Conservation (phyloP, 2,888 invertebrate species). For the Hofmannophila pseudospretella region DNA sequence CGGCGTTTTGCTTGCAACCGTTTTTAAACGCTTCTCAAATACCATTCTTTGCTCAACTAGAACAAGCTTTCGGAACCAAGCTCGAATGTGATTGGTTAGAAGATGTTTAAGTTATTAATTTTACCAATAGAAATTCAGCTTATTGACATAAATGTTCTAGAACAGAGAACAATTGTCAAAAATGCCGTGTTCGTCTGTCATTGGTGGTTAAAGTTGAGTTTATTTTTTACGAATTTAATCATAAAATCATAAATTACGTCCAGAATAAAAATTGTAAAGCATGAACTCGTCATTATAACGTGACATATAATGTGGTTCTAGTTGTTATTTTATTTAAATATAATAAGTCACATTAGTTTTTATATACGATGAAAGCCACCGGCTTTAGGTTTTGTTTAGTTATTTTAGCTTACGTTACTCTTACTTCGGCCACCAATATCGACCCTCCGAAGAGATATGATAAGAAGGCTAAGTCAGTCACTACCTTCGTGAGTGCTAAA, state of each 20-base stretch:
- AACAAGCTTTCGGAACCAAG: too few species aligned
- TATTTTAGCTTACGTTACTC: constrained; percentile 38
- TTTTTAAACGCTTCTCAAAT: too few species aligned
- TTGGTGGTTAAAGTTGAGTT: constrained; percentile 45
- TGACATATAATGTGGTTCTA: constrained; percentile 26
- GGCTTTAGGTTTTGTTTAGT: constrained; percentile 46
- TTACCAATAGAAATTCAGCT: too few species aligned
- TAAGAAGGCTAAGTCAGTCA: constrained; percentile 87
- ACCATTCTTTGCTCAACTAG: too few species aligned
- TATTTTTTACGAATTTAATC: constrained; percentile 5
- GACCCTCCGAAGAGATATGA: constrained; percentile 50
- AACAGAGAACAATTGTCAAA: not conserved
- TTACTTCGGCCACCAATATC: constrained; percentile 37
- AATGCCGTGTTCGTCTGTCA: constrained; percentile 64
- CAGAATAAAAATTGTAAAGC: constrained; percentile 15
- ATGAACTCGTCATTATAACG: constrained; percentile 22
- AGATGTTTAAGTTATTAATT: too few species aligned
- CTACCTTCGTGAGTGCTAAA: constrained; percentile 93
- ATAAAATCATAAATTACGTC: not conserved
- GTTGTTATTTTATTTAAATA: constrained; percentile 12
- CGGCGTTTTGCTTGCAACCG: too few species aligned
- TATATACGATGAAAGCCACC: constrained; percentile 49
- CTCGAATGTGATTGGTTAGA: too few species aligned
- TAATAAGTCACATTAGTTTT: constrained; percentile 14
- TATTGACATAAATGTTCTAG: too few species aligned